phyloP scores from a whole-genome alignment of 2,113 vertebrate genomes.

The Channa argus region DNA sequence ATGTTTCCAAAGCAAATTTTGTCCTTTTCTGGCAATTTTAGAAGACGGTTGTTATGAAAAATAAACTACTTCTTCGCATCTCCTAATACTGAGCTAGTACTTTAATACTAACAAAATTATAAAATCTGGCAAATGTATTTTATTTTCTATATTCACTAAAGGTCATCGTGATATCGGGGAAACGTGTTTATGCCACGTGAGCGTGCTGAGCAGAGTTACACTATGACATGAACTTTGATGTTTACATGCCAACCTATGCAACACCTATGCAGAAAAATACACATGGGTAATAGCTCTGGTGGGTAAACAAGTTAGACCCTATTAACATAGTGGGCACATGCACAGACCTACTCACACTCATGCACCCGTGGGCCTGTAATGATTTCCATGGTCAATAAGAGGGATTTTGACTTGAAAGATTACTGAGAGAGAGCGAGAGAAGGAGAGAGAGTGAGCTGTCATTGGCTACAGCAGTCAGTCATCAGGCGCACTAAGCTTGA shows the following conservation, averaged over 20 bases:
- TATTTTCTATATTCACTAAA: background rate
- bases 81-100: no score
- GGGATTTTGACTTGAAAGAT: constrained; percentile 61
- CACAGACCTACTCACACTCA: constrained; percentile 29
- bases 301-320: background rate
- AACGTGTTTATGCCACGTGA: background rate
- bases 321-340: constrained; percentile 18
- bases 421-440: constrained; percentile 19
- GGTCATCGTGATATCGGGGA: background rate
- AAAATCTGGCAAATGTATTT: no score
- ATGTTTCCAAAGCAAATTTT: no score
- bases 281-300: no score
- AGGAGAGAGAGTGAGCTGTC: constrained; percentile 38
- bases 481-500: constrained; percentile 50
- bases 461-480: constrained; percentile 51
- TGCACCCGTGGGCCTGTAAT: constrained; percentile 34
- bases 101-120: no score
- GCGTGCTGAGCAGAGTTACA: background rate
- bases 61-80: no score
- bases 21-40: no score
- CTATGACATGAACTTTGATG: background rate
- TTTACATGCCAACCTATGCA: no score
- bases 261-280: no score
- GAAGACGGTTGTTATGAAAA: no score
- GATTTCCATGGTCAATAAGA: constrained; percentile 60